Evolutionary conservation across 2,888 invertebrate species (phyloP).

Genomic region (Lithosia quadra): DNA sequence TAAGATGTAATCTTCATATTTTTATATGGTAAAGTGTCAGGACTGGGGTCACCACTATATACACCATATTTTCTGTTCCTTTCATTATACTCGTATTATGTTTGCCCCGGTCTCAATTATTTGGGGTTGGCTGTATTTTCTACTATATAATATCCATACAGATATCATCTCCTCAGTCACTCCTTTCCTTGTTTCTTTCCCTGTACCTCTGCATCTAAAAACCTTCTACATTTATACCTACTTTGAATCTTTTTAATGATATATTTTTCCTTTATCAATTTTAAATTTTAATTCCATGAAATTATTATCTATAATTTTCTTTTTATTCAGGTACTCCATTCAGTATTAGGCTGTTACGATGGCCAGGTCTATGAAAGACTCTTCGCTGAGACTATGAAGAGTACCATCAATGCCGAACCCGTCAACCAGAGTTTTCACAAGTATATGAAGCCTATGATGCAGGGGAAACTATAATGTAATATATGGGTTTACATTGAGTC

Average conservation of each 20-base stretch:
- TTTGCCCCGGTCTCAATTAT: not conserved
- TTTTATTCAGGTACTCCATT: constrained; percentile 87
- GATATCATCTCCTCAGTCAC: not conserved
- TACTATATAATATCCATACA: no score
- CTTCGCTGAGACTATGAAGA: constrained; percentile 92
- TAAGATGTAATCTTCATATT: not conserved
- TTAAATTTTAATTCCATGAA: not conserved
- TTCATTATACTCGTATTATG: not conserved
- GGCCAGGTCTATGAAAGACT: constrained; percentile 93
- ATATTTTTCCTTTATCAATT: not conserved
- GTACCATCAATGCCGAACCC: constrained; percentile 92
- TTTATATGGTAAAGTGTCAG: no score
- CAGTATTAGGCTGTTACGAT: constrained; percentile 92
- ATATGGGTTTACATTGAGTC: not conserved
- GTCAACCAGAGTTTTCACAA: constrained; percentile 91
- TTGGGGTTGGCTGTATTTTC: not conserved
- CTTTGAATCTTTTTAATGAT: no score
- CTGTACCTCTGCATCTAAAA: not conserved
- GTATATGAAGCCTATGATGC: constrained; percentile 92
- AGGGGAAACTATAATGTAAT: constrained; percentile 88
- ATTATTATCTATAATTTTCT: not conserved
- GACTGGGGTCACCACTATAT: no score
- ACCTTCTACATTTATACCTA: no score
- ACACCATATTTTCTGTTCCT: not conserved
- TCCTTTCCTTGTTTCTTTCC: not conserved